These are phyloP conservation scores for Rhagonycha lutea DNA, from an alignment of 2,888 invertebrate species.

Conservation along the genomic window DNA sequence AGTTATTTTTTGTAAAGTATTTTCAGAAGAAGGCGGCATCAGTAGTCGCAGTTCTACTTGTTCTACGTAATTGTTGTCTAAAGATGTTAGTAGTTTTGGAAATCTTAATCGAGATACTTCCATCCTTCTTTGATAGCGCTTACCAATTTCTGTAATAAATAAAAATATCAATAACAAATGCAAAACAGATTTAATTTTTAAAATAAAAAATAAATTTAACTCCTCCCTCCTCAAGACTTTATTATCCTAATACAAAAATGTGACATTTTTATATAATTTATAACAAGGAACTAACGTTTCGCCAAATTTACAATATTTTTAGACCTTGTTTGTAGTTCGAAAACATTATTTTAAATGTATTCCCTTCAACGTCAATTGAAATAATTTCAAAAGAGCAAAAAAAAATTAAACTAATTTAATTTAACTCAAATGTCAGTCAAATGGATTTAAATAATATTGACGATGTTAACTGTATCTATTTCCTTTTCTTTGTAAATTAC, in stretches of 20 bases:
- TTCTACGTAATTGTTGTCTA: slow-evolving; percentile 47
- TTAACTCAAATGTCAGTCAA: no score
- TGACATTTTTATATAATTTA: no score
- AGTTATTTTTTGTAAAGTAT: slow-evolving; percentile 42
- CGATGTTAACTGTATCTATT: background rate
- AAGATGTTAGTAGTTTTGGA: background rate
- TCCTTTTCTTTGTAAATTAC: background rate
- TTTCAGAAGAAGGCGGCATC: slow-evolving; percentile 41
- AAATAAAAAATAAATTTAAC: no score
- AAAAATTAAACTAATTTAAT: no score
- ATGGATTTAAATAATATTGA: background rate
- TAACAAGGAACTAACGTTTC: no score
- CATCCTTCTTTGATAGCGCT: background rate
- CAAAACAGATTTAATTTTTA: background rate
- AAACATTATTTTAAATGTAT: no score
- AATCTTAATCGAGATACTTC: background rate
- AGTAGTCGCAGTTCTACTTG: slow-evolving; percentile 57
- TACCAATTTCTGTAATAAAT: background rate
- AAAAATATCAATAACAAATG: background rate
- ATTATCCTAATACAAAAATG: no score
- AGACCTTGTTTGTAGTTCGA: no score
- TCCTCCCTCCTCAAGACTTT: no score
- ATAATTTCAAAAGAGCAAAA: no score
- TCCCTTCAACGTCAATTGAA: no score
- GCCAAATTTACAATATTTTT: no score